Evolutionary conservation across 2,888 invertebrate genomes (phyloP), one percentile per base, ranked within the genome.

Genomic region (Nymphalis c-album): DNA sequence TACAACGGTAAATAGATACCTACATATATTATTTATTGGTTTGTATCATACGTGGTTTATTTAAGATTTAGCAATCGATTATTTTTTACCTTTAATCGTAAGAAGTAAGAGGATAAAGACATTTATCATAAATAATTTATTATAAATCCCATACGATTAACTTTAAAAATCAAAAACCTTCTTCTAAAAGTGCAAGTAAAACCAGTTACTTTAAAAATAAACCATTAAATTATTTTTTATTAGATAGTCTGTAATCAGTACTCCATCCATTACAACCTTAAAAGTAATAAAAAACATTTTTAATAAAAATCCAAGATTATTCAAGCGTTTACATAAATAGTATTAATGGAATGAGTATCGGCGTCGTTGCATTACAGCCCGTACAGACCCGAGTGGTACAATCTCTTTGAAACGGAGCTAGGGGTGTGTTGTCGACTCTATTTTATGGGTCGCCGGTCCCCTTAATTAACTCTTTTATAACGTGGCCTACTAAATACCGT

Each of bases 331-430:
- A 26, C n/a, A 68, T 59, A 71, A 61, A 50, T 62, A 46, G 63
- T 65, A 68, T 72, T 74, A 71, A 66, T 58, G 50, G 63, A 67
- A 68, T 58, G 72, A 74, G 71, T 71, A 67, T 59, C 61, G 67
- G 46, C 40, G 50, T 67, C 40, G 53, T 61, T 72, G 74, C 75
- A 77, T 75, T 74, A 72, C 71, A 72, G 73, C 77, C 69, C 26
- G 26, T 31, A 31, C 26, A 31, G 70, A 76, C 67, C 77, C 78
- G 78, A 78, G 77, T 76, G 79, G 75, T 77, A 78, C 84, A 81
- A 85, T 87, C 85, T 85, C 85, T 87, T 85, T 86, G 84, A 83
- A 85, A 85, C 81, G 85, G 83, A 83, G 84, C 76, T 78, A 80
- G 78, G 78, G 80, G 80, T 81, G 78, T 77, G 68, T 72, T 67